A percentile compares a stretch with the other conserved stretches of the same genome.
These are phyloP conservation scores for Cristatella mucedo DNA, from an alignment of 2,888 invertebrate genomes.

Conservation along the genomic window DNA sequence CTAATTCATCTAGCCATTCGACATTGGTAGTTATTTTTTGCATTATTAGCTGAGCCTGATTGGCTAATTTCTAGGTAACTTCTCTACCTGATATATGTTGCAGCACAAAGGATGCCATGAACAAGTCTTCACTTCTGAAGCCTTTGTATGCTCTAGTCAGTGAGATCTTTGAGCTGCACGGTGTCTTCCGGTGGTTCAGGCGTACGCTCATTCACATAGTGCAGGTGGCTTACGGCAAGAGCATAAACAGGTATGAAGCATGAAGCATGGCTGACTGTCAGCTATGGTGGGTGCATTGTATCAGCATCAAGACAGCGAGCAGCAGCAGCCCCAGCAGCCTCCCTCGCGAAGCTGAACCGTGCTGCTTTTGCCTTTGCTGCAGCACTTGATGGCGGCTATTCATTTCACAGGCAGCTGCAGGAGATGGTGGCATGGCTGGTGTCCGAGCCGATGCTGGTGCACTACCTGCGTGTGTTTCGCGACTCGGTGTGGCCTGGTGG, in stretches of 20 bases:
- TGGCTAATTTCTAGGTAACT: neutral
- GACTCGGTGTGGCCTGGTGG: slow-evolving; percentile 83
- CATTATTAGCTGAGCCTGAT: neutral
- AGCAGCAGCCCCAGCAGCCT: neutral
- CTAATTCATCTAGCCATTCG: neutral
- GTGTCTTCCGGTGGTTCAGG: slow-evolving; percentile 69
- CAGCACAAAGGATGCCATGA: slow-evolving; percentile 21
- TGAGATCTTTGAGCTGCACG: slow-evolving; percentile 76
- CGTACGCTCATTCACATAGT: slow-evolving; percentile 76
- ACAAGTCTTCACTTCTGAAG: slow-evolving; percentile 67
- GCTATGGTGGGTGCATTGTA: neutral
- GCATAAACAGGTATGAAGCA: slow-evolving; percentile 52
- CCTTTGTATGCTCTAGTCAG: slow-evolving; percentile 70
- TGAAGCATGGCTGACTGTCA: neutral
- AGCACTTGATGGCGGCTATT: neutral
- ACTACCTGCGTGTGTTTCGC: slow-evolving; percentile 62
- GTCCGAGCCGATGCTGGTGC: slow-evolving; percentile 76
- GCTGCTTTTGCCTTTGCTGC: slow-evolving; percentile 7
- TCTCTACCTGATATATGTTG: neutral
- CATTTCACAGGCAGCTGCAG: slow-evolving; percentile 55
- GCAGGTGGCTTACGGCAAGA: slow-evolving; percentile 75
- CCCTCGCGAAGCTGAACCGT: neutral
- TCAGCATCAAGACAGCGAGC: neutral
- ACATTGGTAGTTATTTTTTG: neutral
- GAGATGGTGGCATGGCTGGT: slow-evolving; percentile 72